Evolutionary conservation across 2,888 invertebrate genomes (phyloP).

Genomic region (Pollenia labialis): DNA sequence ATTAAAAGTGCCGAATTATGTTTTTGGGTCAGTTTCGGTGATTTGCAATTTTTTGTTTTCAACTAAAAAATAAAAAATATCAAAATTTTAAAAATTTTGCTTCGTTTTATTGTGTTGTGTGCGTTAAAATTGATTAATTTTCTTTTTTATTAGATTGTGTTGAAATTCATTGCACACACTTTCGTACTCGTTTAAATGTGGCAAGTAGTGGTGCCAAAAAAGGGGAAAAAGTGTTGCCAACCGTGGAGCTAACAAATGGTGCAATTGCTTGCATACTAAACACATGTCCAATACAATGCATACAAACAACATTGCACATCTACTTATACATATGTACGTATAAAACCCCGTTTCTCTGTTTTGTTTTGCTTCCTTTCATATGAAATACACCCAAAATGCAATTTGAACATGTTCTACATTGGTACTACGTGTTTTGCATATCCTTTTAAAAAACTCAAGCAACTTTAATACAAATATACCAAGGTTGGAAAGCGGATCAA

Average conservation of each 20-base stretch:
- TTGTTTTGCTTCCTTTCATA: not conserved
- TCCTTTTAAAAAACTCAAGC: conserved; percentile 37
- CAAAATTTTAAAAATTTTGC: conserved; percentile 5
- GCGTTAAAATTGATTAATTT: conserved; percentile 65
- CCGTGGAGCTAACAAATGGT: conserved; percentile 41
- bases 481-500: too few species aligned
- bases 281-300: conserved; percentile 13
- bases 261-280: conserved; percentile 31
- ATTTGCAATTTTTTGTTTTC: not conserved
- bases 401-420: conserved; percentile 64
- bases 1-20: conserved; percentile 52
- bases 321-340: not conserved
- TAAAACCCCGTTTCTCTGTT: not conserved
- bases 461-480: conserved; percentile 3
- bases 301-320: conserved; percentile 16
- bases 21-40: conserved; percentile 40
- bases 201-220: not conserved
- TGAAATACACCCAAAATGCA: conserved; percentile 1
- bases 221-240: conserved; percentile 42
- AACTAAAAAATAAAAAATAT: conserved; percentile 1
- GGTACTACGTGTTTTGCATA: conserved; percentile 70
- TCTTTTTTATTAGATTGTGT: conserved; percentile 56
- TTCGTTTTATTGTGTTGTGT: not conserved
- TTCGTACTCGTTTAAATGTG: not conserved
- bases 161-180: not conserved